phyloP scores from a whole-genome alignment of 1,140 invertebrate species.

The Leptinotarsa lineolata region DNA sequence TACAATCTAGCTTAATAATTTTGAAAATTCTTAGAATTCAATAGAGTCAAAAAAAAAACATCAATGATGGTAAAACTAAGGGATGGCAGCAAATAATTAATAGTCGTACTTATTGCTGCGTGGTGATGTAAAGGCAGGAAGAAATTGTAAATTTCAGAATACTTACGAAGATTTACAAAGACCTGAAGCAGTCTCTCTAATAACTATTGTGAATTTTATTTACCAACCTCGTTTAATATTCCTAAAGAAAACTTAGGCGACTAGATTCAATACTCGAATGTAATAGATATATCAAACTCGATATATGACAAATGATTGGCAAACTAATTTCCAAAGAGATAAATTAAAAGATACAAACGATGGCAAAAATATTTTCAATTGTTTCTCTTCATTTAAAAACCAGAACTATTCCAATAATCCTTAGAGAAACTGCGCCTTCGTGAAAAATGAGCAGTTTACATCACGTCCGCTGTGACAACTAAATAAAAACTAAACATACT shows the following conservation, averaged over 20 bases:
- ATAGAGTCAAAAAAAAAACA: neutral
- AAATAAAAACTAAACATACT: slow-evolving; percentile 3
- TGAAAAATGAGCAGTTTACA: neutral
- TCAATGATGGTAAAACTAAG: neutral
- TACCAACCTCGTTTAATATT: no score
- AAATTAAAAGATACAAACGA: no score
- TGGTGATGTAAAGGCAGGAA: slow-evolving; percentile 2
- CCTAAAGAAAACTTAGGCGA: no score
- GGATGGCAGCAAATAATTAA: neutral
- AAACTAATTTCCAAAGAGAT: no score
- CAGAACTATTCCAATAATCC: neutral
- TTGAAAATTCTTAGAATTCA: neutral
- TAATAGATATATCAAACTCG: no score
- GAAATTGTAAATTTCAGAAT: neutral
- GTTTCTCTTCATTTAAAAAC: no score
- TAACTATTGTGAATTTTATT: no score
- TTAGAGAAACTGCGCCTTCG: neutral
- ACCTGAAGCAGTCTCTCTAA: no score
- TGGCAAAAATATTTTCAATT: no score
- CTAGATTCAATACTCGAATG: no score
- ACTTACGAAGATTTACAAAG: no score
- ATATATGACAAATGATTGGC: no score
- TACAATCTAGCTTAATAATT: neutral
- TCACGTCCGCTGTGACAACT: neutral
- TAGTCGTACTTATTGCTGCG: neutral